phyloP scores from a whole-genome alignment of 1,140 invertebrate species.

The Apis florea region DNA sequence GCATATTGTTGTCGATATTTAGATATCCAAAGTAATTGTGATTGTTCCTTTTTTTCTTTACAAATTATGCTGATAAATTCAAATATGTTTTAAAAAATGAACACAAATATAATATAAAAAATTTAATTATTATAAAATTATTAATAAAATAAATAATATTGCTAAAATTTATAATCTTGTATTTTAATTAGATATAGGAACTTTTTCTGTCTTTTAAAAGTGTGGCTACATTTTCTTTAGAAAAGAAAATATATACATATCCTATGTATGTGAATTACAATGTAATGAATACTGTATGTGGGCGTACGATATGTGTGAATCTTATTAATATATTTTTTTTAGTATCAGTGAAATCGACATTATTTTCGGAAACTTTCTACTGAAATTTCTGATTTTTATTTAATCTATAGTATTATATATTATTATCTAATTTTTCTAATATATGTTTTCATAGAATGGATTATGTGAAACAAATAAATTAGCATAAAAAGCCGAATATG shows the following conservation, averaged over 20 bases:
- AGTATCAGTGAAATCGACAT: slow-evolving; percentile 1
- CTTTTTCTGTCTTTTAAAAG: slow-evolving; percentile 29
- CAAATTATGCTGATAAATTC: neutral
- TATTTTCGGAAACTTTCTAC: neutral
- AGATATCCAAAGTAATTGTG: too few species aligned
- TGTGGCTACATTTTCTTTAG: slow-evolving; percentile 10
- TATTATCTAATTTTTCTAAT: neutral
- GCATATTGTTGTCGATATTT: too few species aligned
- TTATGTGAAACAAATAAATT: slow-evolving; percentile 5
- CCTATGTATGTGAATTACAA: slow-evolving; percentile 8
- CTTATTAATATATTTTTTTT: slow-evolving; percentile 1
- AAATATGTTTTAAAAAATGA: neutral
- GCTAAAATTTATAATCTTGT: neutral
- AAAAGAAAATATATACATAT: slow-evolving; percentile 17
- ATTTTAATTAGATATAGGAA: slow-evolving; percentile 9
- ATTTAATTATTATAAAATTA: neutral
- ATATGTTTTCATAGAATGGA: neutral
- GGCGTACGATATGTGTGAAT: slow-evolving; percentile 18
- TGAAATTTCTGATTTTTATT: neutral
- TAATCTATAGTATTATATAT: neutral
- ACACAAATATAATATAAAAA: neutral
- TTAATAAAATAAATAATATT: too few species aligned
- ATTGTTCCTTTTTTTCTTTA: neutral
- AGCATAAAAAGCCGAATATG: slow-evolving; percentile 17
- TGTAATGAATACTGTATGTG: slow-evolving; percentile 16